These are phyloP conservation scores for Lateolabrax maculatus DNA, from an alignment of 2,797 vertebrate genomes.

Conservation along the genomic window DNA sequence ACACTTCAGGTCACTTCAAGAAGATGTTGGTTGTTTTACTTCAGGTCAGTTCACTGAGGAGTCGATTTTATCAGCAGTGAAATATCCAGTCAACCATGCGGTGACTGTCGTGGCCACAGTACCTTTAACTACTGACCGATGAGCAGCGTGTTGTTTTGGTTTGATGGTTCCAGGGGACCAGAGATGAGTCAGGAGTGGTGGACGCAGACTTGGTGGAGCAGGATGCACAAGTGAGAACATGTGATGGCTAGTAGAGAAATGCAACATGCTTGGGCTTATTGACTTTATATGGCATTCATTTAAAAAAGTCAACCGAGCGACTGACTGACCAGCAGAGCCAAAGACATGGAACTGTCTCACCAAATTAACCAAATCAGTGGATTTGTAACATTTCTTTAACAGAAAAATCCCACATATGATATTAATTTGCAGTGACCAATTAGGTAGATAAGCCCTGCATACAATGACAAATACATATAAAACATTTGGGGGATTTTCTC, in stretches of 20 bases:
- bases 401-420: background rate
- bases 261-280: background rate
- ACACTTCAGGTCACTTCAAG: constrained; percentile 97
- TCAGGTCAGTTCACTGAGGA: constrained; percentile 86
- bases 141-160: constrained; percentile 4
- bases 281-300: background rate
- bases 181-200: constrained; percentile 93
- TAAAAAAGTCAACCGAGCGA: too few species aligned
- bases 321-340: background rate
- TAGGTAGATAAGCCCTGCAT: background rate
- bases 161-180: constrained; percentile 87
- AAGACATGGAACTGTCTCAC: background rate
- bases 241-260: background rate
- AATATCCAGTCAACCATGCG: background rate
- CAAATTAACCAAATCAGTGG: background rate
- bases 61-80: background rate
- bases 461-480: too few species aligned
- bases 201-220: constrained; percentile 92
- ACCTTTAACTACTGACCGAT: constrained; percentile 19
- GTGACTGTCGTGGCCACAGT: background rate
- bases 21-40: constrained; percentile 97
- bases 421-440: background rate
- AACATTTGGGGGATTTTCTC: background rate
- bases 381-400: background rate
- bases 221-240: constrained; percentile 90